Evolutionary conservation across 1,140 invertebrate genomes (phyloP).

Genomic region (Brachystomella parvula): DNA sequence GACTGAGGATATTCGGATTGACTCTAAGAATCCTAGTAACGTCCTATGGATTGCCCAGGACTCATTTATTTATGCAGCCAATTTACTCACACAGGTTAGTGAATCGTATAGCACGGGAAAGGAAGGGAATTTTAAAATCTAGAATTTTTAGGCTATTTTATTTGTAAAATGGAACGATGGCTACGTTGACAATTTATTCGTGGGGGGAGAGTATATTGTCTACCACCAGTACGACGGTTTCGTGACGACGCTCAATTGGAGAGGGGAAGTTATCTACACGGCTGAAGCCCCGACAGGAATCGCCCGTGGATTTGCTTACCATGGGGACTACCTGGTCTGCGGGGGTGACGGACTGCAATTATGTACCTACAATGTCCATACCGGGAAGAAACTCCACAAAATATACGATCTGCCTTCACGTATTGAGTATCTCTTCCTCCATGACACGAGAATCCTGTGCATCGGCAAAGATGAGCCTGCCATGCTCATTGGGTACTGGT

Average conservation of each 20-base stretch:
- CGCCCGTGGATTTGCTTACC: conserved; percentile 10
- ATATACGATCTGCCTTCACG: conserved; percentile 13
- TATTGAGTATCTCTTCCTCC: conserved; percentile 16
- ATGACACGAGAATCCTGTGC: conserved; percentile 23
- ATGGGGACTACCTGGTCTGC: conserved; percentile 18
- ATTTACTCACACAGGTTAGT: conserved; percentile 5
- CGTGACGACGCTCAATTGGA: conserved; percentile 16
- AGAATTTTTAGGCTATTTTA: conserved; percentile 13
- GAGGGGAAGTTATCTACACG: conserved; percentile 6
- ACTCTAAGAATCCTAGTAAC: neutral
- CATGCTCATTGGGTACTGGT: conserved; percentile 22
- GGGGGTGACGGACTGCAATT: conserved; percentile 19
- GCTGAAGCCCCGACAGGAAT: conserved; percentile 15
- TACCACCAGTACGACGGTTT: conserved; percentile 23
- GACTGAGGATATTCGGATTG: conserved; percentile 20
- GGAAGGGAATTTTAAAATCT: neutral
- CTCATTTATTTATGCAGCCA: conserved; percentile 4
- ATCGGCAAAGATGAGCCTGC: conserved; percentile 17
- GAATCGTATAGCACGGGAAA: neutral
- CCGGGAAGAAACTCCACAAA: conserved; percentile 19
- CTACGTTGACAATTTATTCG: conserved; percentile 20
- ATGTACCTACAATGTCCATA: conserved; percentile 16
- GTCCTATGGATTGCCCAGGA: conserved; percentile 18
- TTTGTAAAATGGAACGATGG: neutral
- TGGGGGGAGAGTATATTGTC: conserved; percentile 11